phyloP scores from a whole-genome alignment of 2,888 invertebrate genomes.

The Tenthredo mesomela region DNA sequence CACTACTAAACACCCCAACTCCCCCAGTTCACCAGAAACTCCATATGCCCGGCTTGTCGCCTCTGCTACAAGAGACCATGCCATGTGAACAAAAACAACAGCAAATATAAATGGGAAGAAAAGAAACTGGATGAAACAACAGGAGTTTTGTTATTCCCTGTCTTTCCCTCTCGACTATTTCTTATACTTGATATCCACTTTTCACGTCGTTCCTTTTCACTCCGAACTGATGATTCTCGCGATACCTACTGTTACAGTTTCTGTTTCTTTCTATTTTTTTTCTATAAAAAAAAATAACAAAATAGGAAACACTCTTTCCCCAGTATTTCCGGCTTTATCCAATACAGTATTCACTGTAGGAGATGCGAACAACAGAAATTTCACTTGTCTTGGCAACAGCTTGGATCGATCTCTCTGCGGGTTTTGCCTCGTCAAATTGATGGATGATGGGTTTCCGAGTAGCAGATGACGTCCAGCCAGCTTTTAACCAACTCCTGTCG shows the following conservation, averaged over 20 bases:
- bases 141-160: neutral
- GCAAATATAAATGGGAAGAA: neutral
- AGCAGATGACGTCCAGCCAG: conserved; percentile 35
- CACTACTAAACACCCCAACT: neutral
- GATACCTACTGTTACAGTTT: neutral
- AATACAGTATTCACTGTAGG: neutral
- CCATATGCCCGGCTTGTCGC: conserved; percentile 16
- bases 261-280: neutral
- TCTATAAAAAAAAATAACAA: neutral
- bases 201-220: conserved; percentile 6
- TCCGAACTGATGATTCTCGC: neutral
- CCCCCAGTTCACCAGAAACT: neutral
- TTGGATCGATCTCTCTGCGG: conserved; percentile 24
- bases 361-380: neutral
- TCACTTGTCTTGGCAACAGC: conserved; percentile 27
- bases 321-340: neutral
- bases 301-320: neutral
- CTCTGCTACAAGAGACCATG: neutral
- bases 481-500: neutral
- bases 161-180: neutral
- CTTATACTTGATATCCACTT: neutral
- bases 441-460: conserved; percentile 31
- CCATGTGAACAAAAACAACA: neutral
- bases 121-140: neutral
- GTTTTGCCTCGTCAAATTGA: conserved; percentile 24